Evolutionary conservation across 2,797 vertebrate genomes (phyloP), one percentile per base, ranked within the genome.

Genomic region (Thripadectes ignobilis): DNA sequence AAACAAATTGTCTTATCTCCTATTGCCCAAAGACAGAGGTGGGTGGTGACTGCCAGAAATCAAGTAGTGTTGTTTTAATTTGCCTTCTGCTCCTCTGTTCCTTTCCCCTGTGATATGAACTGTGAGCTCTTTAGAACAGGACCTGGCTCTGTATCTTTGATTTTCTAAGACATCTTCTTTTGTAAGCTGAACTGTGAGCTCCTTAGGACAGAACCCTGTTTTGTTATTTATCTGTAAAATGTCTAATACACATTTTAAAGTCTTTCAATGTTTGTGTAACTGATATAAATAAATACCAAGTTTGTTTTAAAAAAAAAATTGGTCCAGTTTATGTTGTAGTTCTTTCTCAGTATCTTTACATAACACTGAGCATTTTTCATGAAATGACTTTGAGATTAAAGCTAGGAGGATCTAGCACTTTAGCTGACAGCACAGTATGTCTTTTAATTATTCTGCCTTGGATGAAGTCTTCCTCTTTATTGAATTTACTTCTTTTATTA

Each of bases 381-480:
- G 81, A 71, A 93, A 57, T 75, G 84, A 55, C 46, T 91, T 89
- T 19, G 1, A 12, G 85, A 91, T 96, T 96, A 95, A 73, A 72
- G 38, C 77, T 93, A 45, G 63, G 63, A 81, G 74, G 82, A 96
- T 86, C 90, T 85, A 83, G 61, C 78, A 45, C 77, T 30, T 96
- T 84, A 96, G 96, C 96, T 95, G 93, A 95, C 85, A 74, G 84
- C 89, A 95, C 92, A 96, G 92, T 92, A 54, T 89, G 85, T 94
- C 93, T 97, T 96, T 96, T 96, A 96, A 97, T 97, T 97, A 97
- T 95, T 97, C 90, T 95, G 88, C 88, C 92, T 86, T 94, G 65
- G 49, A 91, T 94, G 96, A 97, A 97, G 84, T 93, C 94, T 84
- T 93, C 78, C 87, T 96, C 95, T 96, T 93, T 95, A 97, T 94